These are phyloP conservation scores for Hirtodrosophila confusa DNA, from an alignment of 2,888 invertebrate species.

Conservation along the genomic window DNA sequence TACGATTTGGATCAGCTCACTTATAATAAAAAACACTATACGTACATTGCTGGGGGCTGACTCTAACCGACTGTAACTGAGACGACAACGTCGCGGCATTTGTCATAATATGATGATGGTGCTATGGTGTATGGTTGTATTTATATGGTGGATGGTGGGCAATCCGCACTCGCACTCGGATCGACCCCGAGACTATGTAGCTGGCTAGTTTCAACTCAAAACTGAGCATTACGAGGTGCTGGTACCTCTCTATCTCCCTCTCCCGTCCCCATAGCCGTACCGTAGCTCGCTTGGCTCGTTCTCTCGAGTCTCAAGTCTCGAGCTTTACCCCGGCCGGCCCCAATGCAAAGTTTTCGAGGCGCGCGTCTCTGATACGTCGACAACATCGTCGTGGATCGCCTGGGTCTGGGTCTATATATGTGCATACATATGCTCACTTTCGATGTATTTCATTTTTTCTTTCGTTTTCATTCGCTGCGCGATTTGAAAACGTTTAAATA, in stretches of 20 bases:
- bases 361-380: constrained; percentile 75
- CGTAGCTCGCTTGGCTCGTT: constrained; percentile 17
- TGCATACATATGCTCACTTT: constrained; percentile 70
- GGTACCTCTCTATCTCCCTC: background rate
- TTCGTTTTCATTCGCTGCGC: constrained; percentile 80
- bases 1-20: constrained; percentile 7
- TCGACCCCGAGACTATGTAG: constrained; percentile 22
- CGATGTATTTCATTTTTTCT: constrained; percentile 79
- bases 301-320: constrained; percentile 6
- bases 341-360: constrained; percentile 55
- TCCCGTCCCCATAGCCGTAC: background rate
- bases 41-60: constrained; percentile 15
- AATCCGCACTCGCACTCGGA: constrained; percentile 30
- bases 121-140: constrained; percentile 3
- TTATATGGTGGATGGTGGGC: constrained; percentile 24
- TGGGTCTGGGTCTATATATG: constrained; percentile 31
- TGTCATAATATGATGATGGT: constrained; percentile 26
- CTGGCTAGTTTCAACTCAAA: constrained; percentile 21
- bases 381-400: constrained; percentile 56
- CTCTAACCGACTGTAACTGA: constrained; percentile 36
- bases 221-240: background rate
- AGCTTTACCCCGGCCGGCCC: constrained; percentile 21
- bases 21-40: constrained; percentile 1
- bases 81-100: constrained; percentile 37
- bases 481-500: constrained; percentile 78